Conservation (phyloP, 2,888 invertebrate species). For the Caenorhabditis sp. region DNA sequence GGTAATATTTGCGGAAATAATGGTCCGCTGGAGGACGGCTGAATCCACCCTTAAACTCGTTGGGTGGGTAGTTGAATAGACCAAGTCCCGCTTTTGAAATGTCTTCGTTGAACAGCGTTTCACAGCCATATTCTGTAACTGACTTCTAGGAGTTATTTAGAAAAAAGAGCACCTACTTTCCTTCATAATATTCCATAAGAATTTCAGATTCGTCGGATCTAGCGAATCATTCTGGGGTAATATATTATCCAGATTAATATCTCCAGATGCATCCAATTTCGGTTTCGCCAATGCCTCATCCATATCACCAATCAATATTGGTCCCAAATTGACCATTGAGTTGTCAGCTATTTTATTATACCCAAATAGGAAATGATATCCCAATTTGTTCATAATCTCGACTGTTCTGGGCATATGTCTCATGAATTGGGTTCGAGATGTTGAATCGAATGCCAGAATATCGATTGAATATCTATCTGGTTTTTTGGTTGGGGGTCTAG, state of each 20-base stretch:
- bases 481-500: no score
- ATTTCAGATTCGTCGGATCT: constrained; percentile 50
- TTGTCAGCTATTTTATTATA: constrained; percentile 91
- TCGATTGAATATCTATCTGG: constrained; percentile 35
- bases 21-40: constrained; percentile 71
- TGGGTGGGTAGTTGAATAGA: constrained; percentile 58
- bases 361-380: constrained; percentile 83
- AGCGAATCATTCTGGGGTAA: constrained; percentile 42
- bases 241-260: constrained; percentile 50
- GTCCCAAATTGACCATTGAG: constrained; percentile 88
- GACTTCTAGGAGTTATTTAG: no score
- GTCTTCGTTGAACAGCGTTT: constrained; percentile 63
- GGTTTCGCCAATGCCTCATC: constrained; percentile 39
- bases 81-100: constrained; percentile 49
- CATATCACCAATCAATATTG: constrained; percentile 79
- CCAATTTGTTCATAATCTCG: constrained; percentile 77
- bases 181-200: constrained; percentile 64
- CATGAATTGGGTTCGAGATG: constrained; percentile 58
- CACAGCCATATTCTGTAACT: constrained; percentile 45
- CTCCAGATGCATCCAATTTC: constrained; percentile 39
- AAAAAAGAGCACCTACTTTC: constrained; percentile 28
- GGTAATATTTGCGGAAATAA: constrained; percentile 71
- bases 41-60: constrained; percentile 67
- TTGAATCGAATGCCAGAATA: constrained; percentile 53
- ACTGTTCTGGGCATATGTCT: constrained; percentile 73